phyloP scores from a whole-genome alignment of 2,888 invertebrate genomes.

The Parascotia fuliginaria region DNA sequence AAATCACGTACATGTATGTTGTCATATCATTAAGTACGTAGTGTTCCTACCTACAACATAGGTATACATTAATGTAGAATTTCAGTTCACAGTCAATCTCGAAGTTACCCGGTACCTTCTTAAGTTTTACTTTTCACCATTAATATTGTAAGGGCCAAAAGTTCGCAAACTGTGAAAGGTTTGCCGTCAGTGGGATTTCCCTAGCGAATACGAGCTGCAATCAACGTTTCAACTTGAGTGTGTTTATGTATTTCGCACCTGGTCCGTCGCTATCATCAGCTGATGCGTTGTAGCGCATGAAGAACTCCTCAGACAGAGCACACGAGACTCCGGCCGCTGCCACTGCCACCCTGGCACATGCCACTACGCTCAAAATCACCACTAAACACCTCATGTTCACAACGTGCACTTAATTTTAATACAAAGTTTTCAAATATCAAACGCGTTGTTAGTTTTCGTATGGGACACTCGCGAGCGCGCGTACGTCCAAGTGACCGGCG shows the following conservation, averaged over 20 bases:
- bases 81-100: background rate
- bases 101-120: constrained; percentile 3
- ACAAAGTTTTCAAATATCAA: constrained; percentile 57
- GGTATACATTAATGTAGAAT: background rate
- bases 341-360: constrained; percentile 54
- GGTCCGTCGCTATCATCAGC: constrained; percentile 78
- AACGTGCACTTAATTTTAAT: constrained; percentile 49
- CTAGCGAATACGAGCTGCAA: constrained; percentile 3
- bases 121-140: constrained; percentile 17
- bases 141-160: constrained; percentile 7
- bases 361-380: constrained; percentile 65
- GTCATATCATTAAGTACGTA: background rate
- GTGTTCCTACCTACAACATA: background rate
- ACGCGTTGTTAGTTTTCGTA: constrained; percentile 56
- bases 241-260: constrained; percentile 71
- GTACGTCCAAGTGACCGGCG: constrained; percentile 53
- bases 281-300: constrained; percentile 77
- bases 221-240: constrained; percentile 8
- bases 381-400: constrained; percentile 81
- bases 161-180: constrained; percentile 22
- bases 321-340: constrained; percentile 69
- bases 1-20: too few relatives aligned
- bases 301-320: constrained; percentile 68
- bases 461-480: constrained; percentile 72
- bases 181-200: constrained; percentile 29